Percentiles rank a stretch among this genome's conserved stretches.
Conservation (phyloP, 2,797 vertebrate genomes). For the Enteromius anoplus region DNA sequence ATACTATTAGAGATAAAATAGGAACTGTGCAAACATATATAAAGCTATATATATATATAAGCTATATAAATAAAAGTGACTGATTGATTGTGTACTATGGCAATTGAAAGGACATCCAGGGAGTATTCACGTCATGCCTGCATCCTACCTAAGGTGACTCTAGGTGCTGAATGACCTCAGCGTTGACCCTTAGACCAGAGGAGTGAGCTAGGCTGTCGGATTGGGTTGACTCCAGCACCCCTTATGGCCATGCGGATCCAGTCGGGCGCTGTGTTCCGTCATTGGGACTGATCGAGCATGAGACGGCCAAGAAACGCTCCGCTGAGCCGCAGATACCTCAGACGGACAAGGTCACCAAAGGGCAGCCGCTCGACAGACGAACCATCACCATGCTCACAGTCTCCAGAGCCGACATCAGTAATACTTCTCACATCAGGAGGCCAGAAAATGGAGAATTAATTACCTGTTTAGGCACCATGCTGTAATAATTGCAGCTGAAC, state of each 20-base stretch:
- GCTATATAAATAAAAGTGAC: too few species aligned
- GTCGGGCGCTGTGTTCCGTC: constrained; percentile 63
- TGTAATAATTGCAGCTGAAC: not conserved
- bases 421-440: constrained; percentile 10
- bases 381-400: constrained; percentile 38
- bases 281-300: constrained; percentile 60
- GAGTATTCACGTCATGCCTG: not conserved
- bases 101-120: not conserved
- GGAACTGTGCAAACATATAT: too few species aligned
- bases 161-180: constrained; percentile 16
- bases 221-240: constrained; percentile 27
- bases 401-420: constrained; percentile 15
- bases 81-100: not conserved
- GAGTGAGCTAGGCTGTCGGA: constrained; percentile 23
- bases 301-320: constrained; percentile 53
- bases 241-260: constrained; percentile 17
- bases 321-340: constrained; percentile 45
- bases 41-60: too few species aligned
- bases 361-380: constrained; percentile 44
- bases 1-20: too few species aligned
- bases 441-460: constrained; percentile 8
- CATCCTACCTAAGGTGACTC: not conserved
- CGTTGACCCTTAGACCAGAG: not conserved
- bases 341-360: constrained; percentile 45
- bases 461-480: not conserved